Evolutionary conservation across 1,140 invertebrate genomes (phyloP), one percentile per base, ranked within the genome.

Genomic region (Idris sp.): DNA sequence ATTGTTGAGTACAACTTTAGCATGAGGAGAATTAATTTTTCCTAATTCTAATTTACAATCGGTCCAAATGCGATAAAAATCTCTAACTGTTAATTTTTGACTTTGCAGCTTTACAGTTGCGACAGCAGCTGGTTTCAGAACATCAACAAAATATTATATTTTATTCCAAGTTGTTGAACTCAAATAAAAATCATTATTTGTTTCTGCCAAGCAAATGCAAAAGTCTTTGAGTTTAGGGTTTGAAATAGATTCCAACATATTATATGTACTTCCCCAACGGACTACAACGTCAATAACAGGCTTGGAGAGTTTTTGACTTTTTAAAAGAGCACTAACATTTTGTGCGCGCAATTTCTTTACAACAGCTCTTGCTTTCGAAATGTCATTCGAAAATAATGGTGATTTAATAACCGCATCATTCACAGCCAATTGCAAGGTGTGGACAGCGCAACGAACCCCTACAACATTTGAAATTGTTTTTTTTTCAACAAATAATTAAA

Each of bases 61-160:
- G 19, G 30, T 31, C 62, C 62, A 67, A 4, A 56, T 40, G 0
- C 41, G 41, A 9, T 54, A 56, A 18, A 67, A 56, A 14, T 67
- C 62, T 4, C 41, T 43, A 14, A 44, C 4, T 15, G 33, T 30
- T 22, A 54, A 30, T 22, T 67, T 40, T 22, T 67, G 18, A 8
- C 14, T 19, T 44, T 58, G 53, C 15, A 58, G 35, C 7, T 58
- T 44, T 15, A 14, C 4, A 0, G 49, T 56, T 4, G 62, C 62
- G 16, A 56, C 10, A 13, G 48, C 10, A 1, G 51, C 2, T 5
- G 14, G 51, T 31, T 13, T 1, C 10, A 56, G 11, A 7, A 22
- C 14, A 8, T 40, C n/a, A n/a, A 56, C 51, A 14, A 67, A 22
- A 11, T 56, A 14, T 38, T 31, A 6, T 3, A 56, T 13, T 40